phyloP scores from a whole-genome alignment of 2,888 invertebrate genomes.

The Agriopis marginaria region DNA sequence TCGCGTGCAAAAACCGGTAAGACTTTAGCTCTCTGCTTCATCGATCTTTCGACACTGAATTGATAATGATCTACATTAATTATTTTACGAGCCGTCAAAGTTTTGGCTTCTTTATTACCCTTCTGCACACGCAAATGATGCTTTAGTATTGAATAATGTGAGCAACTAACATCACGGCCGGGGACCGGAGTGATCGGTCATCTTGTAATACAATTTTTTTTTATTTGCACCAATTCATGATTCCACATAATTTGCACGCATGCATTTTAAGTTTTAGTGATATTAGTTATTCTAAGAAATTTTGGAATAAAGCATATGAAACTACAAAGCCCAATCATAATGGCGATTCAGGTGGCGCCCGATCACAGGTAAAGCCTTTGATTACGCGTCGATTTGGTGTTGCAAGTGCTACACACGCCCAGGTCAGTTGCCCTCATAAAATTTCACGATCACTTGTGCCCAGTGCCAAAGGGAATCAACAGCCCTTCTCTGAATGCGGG shows the following conservation, averaged over 20 bases:
- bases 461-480: constrained; percentile 57
- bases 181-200: constrained; percentile 1
- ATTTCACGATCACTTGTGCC: constrained; percentile 68
- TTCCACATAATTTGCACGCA: background rate
- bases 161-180: constrained; percentile 25
- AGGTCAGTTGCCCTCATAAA: constrained; percentile 76
- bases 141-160: constrained; percentile 45
- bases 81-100: constrained; percentile 55
- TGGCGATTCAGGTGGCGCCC: constrained; percentile 52
- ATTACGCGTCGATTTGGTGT: constrained; percentile 70
- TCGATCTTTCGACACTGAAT: constrained; percentile 61
- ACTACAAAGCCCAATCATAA: constrained; percentile 28
- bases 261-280: too few relatives aligned
- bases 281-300: too few relatives aligned
- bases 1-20: constrained; percentile 64
- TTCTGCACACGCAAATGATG: constrained; percentile 36
- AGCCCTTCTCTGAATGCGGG: constrained; percentile 42
- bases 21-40: constrained; percentile 52
- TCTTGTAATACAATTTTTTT: too few relatives aligned
- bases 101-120: constrained; percentile 54
- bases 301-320: background rate
- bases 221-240: too few relatives aligned
- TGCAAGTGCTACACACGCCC: constrained; percentile 67
- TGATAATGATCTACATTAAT: constrained; percentile 63
- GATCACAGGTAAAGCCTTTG: constrained; percentile 54